phyloP scores from a whole-genome alignment of 2,797 vertebrate genomes.

The Tadarida brasiliensis region DNA sequence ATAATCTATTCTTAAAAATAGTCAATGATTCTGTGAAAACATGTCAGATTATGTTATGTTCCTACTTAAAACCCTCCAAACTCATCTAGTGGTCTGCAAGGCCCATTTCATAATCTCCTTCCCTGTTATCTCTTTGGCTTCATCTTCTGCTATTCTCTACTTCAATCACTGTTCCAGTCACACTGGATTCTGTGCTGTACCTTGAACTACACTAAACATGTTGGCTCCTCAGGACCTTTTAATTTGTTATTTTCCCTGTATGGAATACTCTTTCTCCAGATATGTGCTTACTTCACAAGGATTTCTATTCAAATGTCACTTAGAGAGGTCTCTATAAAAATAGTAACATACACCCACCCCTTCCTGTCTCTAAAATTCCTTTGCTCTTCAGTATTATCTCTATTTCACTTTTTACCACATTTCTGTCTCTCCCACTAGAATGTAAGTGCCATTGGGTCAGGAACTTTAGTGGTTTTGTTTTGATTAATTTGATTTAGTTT shows the following conservation, averaged over 20 bases:
- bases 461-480: background rate
- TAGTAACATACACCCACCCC: background rate
- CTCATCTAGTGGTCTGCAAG: background rate
- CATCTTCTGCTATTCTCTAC: background rate
- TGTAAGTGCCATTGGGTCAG: background rate
- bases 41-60: background rate
- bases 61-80: background rate
- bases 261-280: background rate
- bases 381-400: background rate
- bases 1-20: background rate
- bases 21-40: conserved; percentile 28
- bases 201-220: background rate
- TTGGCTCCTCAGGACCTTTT: background rate
- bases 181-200: background rate
- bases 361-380: background rate
- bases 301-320: background rate
- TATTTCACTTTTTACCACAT: background rate
- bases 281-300: background rate
- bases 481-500: background rate
- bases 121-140: background rate
- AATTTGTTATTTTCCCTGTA: background rate
- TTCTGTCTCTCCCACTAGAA: background rate
- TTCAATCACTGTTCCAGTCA: background rate
- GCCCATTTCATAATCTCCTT: background rate
- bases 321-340: background rate